phyloP scores from a whole-genome alignment of 2,113 vertebrate species.

The Talpa occidentalis region DNA sequence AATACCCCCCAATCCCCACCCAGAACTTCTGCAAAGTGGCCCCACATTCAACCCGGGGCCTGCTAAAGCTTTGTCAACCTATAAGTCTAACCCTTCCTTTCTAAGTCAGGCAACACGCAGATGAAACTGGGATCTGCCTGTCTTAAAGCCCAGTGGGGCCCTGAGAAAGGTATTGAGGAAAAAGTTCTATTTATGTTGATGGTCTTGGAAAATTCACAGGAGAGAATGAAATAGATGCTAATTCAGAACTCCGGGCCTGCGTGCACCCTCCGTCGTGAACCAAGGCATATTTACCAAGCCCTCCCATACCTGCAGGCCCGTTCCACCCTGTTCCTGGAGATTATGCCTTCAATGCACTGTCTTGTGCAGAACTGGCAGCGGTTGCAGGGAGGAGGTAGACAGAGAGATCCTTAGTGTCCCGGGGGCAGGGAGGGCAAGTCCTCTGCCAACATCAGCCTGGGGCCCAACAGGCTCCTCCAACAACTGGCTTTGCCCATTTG shows the following conservation, averaged over 20 bases:
- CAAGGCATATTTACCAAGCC: background rate
- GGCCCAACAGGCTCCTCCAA: conserved; percentile 30
- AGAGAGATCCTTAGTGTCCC: conserved; percentile 66
- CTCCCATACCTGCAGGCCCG: background rate
- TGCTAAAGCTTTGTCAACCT: background rate
- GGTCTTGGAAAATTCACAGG: background rate
- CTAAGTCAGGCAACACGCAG: background rate
- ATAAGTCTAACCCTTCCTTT: background rate
- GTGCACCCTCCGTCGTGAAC: background rate
- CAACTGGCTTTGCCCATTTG: conserved; percentile 12
- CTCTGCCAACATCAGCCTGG: conserved; percentile 48
- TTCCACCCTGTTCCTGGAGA: background rate
- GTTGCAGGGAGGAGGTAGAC: conserved; percentile 30
- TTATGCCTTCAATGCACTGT: background rate
- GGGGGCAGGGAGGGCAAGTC: background rate
- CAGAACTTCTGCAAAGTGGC: background rate
- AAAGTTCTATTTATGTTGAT: background rate
- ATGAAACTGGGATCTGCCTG: background rate
- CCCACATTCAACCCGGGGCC: background rate
- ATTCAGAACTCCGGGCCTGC: background rate
- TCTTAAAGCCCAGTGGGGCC: background rate
- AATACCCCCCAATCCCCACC: background rate
- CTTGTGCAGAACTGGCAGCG: conserved; percentile 21
- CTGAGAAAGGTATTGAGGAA: background rate
- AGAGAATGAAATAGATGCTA: background rate